Percentiles rank a stretch among this genome's conserved stretches.
Evolutionary conservation across 2,888 invertebrate genomes (phyloP).

Genomic region (Melanostoma mellinum): DNA sequence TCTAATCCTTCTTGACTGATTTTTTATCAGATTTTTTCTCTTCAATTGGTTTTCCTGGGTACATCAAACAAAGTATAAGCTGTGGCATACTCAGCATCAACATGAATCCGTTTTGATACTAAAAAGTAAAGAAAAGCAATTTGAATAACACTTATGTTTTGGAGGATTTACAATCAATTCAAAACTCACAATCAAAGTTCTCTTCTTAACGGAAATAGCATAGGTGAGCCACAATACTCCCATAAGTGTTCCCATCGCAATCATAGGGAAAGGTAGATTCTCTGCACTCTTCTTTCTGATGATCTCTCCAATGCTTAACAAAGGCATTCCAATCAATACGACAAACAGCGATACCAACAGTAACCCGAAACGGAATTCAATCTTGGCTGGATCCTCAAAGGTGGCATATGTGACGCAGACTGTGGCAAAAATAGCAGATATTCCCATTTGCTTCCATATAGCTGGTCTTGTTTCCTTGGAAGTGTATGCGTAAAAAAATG

Average conservation of each 20-base stretch:
- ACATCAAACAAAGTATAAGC: conserved; percentile 14
- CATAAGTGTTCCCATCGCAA: conserved; percentile 91
- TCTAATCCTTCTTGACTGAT: conserved; percentile 4
- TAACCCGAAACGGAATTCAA: conserved; percentile 88
- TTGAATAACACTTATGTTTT: neutral
- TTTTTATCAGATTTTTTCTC: neutral
- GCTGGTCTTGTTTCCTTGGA: conserved; percentile 83
- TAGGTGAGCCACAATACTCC: conserved; percentile 79
- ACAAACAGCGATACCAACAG: conserved; percentile 84
- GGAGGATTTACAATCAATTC: neutral
- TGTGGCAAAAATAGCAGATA: conserved; percentile 84
- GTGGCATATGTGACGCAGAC: conserved; percentile 85
- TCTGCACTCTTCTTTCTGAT: conserved; percentile 92
- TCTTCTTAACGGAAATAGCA: conserved; percentile 79
- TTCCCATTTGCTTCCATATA: conserved; percentile 84
- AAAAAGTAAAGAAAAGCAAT: neutral
- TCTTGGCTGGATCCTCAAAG: conserved; percentile 85
- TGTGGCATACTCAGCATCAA: conserved; percentile 11
- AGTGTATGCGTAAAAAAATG: conserved; percentile 87
- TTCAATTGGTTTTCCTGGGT: neutral
- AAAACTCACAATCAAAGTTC: conserved; percentile 78
- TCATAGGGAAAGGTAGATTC: conserved; percentile 93
- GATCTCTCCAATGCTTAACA: conserved; percentile 88
- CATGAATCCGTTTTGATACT: conserved; percentile 18
- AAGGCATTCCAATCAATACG: conserved; percentile 88